Conservation (phyloP, 2,113 vertebrate species). For the Eptesicus fuscus region DNA sequence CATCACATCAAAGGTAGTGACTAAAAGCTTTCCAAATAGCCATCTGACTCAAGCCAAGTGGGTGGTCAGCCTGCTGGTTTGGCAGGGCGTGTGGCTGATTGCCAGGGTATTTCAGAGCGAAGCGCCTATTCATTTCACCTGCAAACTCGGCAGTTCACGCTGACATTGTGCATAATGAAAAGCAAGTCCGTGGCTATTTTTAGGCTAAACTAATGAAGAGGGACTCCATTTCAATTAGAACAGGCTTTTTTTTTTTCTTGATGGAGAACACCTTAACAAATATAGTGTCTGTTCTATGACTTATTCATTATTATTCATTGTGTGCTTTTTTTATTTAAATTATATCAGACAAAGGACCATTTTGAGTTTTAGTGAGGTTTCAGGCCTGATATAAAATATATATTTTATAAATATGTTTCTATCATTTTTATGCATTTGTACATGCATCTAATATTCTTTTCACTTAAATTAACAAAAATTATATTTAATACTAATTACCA, state of each 20-base stretch:
- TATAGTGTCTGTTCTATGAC: background rate
- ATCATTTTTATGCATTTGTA: background rate
- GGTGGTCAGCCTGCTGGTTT: constrained; percentile 58
- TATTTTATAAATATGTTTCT: background rate
- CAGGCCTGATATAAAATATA: background rate
- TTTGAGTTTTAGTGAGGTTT: background rate
- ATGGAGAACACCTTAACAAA: background rate
- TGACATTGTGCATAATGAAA: constrained; percentile 62
- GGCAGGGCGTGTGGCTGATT: constrained; percentile 49
- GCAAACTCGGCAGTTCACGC: constrained; percentile 33
- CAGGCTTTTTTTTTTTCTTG: background rate
- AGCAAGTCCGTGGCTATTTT: constrained; percentile 62
- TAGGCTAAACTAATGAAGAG: constrained; percentile 62
- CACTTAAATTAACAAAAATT: background rate
- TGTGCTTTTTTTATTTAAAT: background rate
- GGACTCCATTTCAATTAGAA: constrained; percentile 13
- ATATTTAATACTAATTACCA: background rate
- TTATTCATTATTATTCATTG: background rate
- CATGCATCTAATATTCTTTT: background rate
- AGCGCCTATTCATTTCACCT: constrained; percentile 55
- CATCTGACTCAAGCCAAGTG: constrained; percentile 58
- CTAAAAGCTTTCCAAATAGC: constrained; percentile 61
- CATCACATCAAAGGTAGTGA: constrained; percentile 46
- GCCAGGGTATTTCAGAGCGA: constrained; percentile 48
- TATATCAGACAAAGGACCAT: background rate